Base-by-base conservation (phyloP, 2,113 vertebrate species). In the Pithys albifrons region DNA sequence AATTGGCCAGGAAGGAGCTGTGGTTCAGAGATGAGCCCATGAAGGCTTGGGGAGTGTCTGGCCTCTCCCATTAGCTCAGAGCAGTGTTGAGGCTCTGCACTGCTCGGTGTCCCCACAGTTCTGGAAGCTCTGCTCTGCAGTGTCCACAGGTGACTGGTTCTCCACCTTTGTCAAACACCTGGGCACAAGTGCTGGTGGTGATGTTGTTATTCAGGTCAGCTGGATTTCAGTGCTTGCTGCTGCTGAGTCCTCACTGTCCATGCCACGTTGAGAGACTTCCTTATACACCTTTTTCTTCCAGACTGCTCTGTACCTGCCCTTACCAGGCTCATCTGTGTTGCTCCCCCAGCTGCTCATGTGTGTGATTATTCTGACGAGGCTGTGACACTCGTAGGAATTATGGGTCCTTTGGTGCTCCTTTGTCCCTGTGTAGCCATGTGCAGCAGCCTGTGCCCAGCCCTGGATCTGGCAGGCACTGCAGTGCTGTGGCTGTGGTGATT, bases 401-500 rank as follows among this genome's bases (percentile, higher is more conserved):
- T 0, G 1, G 51, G 20, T 7, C 23, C 23, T 41, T 10, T 35
- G 24, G 66, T 2, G 2, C 37, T 24, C 33, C 84, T 77, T 67
- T 70, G 88, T 86, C 54, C 58, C 49, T 0, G 12, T 1, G 72
- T 3, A 37, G 90, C 83, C 43, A 0, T 1, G 48, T 41, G 89
- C 57, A 58, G 46, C 2, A 1, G 52, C 48, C 89, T 76, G 72
- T 72, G 76, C 72, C 73, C 57, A 23, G 80, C 66, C 51, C 75
- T 39, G 22, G 5, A 1, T 4, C 7, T 6, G 27, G 46, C 22
- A 4, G 0, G 20, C 3, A 3, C 57, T 0, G 2, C 0, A 1
- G 27, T 31, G 61, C 84, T 1, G 25, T 31, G 54, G 41, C 57
- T 9, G 0, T 1, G 31, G 33, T 6, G 35, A 9, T 24, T 41